Evolutionary conservation across 2,888 invertebrate genomes (phyloP).

Genomic region (Crossocerus cetratus): DNA sequence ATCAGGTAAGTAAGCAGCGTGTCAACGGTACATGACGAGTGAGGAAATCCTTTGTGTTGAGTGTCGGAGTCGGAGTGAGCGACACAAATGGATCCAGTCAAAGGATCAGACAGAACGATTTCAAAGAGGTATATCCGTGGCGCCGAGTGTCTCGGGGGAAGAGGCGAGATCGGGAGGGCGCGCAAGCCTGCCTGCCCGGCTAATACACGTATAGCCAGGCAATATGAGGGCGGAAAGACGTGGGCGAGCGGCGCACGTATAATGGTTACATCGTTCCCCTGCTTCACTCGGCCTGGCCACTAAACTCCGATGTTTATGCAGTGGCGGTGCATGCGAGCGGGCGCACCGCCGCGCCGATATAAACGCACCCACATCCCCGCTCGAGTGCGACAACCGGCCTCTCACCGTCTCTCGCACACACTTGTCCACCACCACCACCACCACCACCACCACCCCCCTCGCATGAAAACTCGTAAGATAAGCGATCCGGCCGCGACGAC

Average conservation of each 20-base stretch:
- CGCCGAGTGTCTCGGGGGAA: slow-evolving; percentile 20
- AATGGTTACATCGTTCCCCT: slow-evolving; percentile 65
- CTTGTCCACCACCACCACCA: too few species aligned
- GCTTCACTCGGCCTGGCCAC: slow-evolving; percentile 50
- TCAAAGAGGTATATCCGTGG: slow-evolving; percentile 13
- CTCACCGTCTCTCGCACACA: slow-evolving; percentile 2
- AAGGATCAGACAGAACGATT: slow-evolving; percentile 6
- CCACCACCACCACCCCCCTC: too few species aligned
- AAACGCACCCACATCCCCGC: slow-evolving; percentile 66
- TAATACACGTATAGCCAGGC: slow-evolving; percentile 22
- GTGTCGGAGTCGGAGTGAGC: not conserved
- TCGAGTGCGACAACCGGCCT: slow-evolving; percentile 25
- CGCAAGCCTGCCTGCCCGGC: slow-evolving; percentile 24
- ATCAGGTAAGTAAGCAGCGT: too few species aligned
- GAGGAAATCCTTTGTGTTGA: too few species aligned
- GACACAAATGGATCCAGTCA: not conserved
- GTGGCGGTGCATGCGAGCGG: slow-evolving; percentile 50
- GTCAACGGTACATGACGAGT: too few species aligned
- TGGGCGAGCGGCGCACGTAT: slow-evolving; percentile 68
- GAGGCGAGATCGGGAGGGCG: slow-evolving; percentile 32
- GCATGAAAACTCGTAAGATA: too few species aligned
- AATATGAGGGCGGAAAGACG: slow-evolving; percentile 71
- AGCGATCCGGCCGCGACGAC: too few species aligned
- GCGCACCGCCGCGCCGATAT: slow-evolving; percentile 56
- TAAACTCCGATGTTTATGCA: slow-evolving; percentile 69